Evolutionary conservation across 1,140 invertebrate species (phyloP), one percentile per base, ranked within the genome.

Genomic region (Heliconius eleuchia): DNA sequence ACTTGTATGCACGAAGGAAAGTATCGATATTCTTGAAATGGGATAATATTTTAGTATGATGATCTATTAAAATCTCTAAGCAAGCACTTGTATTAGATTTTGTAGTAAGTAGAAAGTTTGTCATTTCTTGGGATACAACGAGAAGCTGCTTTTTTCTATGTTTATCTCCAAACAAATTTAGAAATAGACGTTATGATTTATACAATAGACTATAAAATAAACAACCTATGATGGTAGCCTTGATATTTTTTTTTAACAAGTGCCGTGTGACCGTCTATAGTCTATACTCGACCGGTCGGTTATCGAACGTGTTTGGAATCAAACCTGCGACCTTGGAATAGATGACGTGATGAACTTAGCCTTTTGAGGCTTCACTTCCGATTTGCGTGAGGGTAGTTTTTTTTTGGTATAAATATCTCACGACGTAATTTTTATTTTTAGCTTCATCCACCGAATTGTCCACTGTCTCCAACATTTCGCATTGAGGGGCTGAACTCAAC

Each of bases 261-360:
- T 74, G 18, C 23, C 52, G 46, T 52, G 73, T 74, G 50, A 55
- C 13, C 73, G 23, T 27, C 46, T 19, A 55, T 74, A 52, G 42
- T 73, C 50, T 50, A 8, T 23, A 13, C 42, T n/a, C 16, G 73
- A 27, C 37, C 39, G 46, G 72, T 46, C 30, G 73, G 73, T 74
- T 74, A 74, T 52, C 73, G 73, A 74, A 55, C 73, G 73, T 30
- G 73, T 55, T 74, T 52, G 73, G 52, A 73, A 46, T 73, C 37
- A 27, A 73, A 74, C 52, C 27, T 19, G 50, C 23, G 73, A 55
- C 73, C 73, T 74, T 74, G 73, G 52, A 46, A 74, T 34, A 23
- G 73, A 52, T 57, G 55, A 30, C 23, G 27, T 23, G 60, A 66
- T 27, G 60, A 30, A 27, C 50, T 52, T 52, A 52, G 50, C 50